Conservation (phyloP, 2,113 vertebrate genomes). For the Spermophilus dauricus region DNA sequence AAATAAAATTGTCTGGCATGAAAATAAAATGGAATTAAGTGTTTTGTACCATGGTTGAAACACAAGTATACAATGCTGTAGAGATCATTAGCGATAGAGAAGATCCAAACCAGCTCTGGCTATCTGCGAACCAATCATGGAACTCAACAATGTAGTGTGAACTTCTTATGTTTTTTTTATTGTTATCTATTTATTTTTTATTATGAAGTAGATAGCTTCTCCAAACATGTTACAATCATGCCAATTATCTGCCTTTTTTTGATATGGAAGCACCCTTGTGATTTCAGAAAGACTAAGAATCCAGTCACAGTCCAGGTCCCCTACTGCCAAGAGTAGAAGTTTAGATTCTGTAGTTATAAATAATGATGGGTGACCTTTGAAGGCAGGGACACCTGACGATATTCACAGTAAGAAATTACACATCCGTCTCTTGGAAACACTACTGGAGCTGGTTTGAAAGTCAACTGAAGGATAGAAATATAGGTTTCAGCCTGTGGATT, state of each 20-base stretch:
- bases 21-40: not conserved
- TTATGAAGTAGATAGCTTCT: not conserved
- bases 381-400: not conserved
- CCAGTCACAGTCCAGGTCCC: fast-evolving
- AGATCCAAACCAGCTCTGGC: not conserved
- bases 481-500: not conserved
- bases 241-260: no score
- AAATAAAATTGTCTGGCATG: not conserved
- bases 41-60: no score
- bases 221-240: no score
- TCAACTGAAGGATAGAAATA: not conserved
- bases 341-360: not conserved
- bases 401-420: not conserved
- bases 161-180: not conserved
- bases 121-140: not conserved
- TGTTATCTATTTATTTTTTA: not conserved
- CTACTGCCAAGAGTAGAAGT: not conserved
- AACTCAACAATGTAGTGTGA: not conserved
- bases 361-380: not conserved
- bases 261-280: not conserved
- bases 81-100: not conserved
- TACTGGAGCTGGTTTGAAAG: not conserved
- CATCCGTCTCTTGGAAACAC: not conserved
- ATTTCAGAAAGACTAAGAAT: not conserved
- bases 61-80: not conserved